phyloP scores from a whole-genome alignment of 2,797 vertebrate genomes.

The Sebastolobus alascanus region DNA sequence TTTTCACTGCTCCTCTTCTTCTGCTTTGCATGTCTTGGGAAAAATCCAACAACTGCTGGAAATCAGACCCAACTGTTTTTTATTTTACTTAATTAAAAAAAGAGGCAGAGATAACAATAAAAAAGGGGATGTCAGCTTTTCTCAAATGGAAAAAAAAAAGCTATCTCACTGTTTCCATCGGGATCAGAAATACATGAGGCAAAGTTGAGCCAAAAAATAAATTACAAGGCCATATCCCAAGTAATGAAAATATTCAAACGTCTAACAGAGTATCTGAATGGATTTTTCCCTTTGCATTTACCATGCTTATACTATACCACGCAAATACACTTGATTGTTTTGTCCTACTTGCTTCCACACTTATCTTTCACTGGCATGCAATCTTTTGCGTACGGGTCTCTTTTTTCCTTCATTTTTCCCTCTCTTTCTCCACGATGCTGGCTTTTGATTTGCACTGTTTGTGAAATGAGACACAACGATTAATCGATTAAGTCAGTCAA shows the following conservation, averaged over 20 bases:
- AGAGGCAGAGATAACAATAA: background rate
- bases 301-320: constrained; percentile 9
- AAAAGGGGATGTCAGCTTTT: background rate
- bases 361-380: constrained; percentile 2
- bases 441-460: constrained; percentile 39
- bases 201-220: background rate
- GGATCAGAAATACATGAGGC: background rate
- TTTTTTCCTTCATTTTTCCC: background rate
- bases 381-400: background rate
- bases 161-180: background rate
- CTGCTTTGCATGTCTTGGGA: constrained; percentile 56
- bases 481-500: background rate
- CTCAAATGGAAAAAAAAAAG: background rate
- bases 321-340: constrained; percentile 2
- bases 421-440: background rate
- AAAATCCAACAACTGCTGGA: constrained; percentile 31
- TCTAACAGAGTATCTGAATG: constrained; percentile 1
- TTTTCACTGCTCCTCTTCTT: constrained; percentile 61
- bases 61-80: background rate
- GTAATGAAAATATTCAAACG: background rate
- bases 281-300: constrained; percentile 25
- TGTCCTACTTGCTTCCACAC: background rate
- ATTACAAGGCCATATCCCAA: background rate
- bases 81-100: background rate
- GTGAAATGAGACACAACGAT: background rate